phyloP scores from a whole-genome alignment of 1,140 invertebrate genomes.

The Choristoneura fumiferana region DNA sequence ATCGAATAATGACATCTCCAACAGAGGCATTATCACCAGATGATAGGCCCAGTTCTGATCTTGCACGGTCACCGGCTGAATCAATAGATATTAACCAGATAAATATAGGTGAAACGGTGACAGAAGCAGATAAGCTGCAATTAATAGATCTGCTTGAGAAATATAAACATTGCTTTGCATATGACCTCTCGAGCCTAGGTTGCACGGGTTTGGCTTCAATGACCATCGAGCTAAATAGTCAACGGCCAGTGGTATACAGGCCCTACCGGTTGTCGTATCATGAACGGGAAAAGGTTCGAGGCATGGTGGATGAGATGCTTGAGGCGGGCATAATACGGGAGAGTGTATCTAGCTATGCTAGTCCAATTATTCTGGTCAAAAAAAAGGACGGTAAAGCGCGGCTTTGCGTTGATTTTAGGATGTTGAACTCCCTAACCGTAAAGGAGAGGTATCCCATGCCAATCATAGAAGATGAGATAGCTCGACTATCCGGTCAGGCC shows the following conservation, averaged over 20 bases:
- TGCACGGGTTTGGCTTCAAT: constrained; percentile 21
- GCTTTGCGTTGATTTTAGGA: constrained; percentile 14
- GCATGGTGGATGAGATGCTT: constrained; percentile 14
- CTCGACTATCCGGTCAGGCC: constrained; percentile 6
- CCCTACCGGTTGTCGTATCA: constrained; percentile 15
- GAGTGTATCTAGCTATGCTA: constrained; percentile 37
- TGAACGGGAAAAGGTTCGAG: constrained; percentile 11
- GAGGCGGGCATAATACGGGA: constrained; percentile 45
- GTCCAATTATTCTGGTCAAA: constrained; percentile 27
- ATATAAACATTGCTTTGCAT: constrained; percentile 34
- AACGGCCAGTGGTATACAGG: constrained; percentile 14
- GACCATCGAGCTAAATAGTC: constrained; percentile 18
- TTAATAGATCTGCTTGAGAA: constrained; percentile 11
- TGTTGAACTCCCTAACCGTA: constrained; percentile 13
- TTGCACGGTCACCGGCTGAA: background rate
- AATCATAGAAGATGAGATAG: constrained; percentile 19
- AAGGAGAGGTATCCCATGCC: constrained; percentile 21
- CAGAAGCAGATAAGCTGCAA: background rate
- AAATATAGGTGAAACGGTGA: background rate
- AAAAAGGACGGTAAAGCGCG: constrained; percentile 25
- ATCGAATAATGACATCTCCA: too few species aligned
- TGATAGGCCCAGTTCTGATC: background rate
- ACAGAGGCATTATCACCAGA: too few species aligned
- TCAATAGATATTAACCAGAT: constrained; percentile 1
- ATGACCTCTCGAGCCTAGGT: constrained; percentile 25